A percentile compares a stretch with the other conserved stretches of the same genome.
These are phyloP conservation scores for Scaptomyza tumidula DNA, from an alignment of 2,888 invertebrate genomes.

Conservation along the genomic window DNA sequence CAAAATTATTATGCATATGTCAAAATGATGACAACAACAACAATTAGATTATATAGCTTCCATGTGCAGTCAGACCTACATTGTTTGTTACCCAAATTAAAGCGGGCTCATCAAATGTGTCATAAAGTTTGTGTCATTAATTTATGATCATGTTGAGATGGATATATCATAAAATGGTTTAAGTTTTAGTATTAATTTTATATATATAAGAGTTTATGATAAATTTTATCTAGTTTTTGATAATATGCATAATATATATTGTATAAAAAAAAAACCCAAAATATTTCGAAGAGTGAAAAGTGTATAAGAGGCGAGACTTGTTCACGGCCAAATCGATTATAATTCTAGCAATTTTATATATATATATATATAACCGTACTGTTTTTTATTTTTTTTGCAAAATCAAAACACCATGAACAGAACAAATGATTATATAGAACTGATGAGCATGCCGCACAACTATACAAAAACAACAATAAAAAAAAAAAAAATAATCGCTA, in stretches of 20 bases:
- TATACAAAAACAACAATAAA: constrained; percentile 2
- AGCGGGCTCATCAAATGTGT: constrained; percentile 32
- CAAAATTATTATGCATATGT: constrained; percentile 51
- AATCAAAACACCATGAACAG: constrained; percentile 72
- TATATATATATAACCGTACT: constrained; percentile 5
- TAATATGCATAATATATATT: not conserved
- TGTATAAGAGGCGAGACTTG: constrained; percentile 20
- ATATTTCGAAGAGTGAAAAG: constrained; percentile 9
- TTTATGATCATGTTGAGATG: not conserved
- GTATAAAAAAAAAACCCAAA: not conserved
- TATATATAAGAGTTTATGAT: not conserved
- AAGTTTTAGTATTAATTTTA: not conserved
- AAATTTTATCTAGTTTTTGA: not conserved
- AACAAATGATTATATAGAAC: constrained; percentile 68
- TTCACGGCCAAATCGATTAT: not conserved
- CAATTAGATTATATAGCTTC: constrained; percentile 30
- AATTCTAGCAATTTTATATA: constrained; percentile 23
- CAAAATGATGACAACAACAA: constrained; percentile 51
- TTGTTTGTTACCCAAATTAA: constrained; percentile 23
- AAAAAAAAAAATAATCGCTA: constrained; percentile 25
- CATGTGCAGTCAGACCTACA: constrained; percentile 34
- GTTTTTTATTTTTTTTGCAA: constrained; percentile 47
- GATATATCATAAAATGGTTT: not conserved
- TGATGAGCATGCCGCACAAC: constrained; percentile 45
- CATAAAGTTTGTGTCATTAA: constrained; percentile 21